Percentiles rank a stretch among this genome's conserved stretches.
Evolutionary conservation across 2,797 vertebrate species (phyloP).

Genomic region (Oreochromis grahami): DNA sequence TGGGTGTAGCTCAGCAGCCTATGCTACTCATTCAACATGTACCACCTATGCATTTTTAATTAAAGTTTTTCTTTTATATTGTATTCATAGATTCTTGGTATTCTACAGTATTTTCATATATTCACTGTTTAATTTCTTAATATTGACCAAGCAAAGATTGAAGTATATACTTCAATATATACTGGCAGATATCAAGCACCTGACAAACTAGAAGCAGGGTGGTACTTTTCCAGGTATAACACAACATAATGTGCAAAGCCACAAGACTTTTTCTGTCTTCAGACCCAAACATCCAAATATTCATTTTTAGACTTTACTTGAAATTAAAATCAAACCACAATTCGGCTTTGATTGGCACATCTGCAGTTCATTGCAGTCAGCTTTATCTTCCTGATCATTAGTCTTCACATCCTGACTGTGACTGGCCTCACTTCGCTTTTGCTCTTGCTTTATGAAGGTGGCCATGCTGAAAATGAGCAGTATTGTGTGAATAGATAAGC

Average conservation of each 20-base stretch:
- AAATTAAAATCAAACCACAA: background rate
- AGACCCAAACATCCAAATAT: background rate
- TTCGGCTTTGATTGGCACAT: background rate
- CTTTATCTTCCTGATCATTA: background rate
- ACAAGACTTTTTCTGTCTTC: background rate
- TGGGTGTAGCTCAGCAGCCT: background rate
- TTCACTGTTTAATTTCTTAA: background rate
- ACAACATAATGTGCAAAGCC: background rate
- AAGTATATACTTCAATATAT: background rate
- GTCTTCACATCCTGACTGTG: background rate
- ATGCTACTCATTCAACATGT: background rate
- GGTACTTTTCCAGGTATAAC: background rate
- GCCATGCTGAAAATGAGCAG: background rate
- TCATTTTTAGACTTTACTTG: background rate
- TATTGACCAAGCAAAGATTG: background rate
- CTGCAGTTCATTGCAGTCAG: background rate
- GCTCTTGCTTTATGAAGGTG: background rate
- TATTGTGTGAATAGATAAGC: slow-evolving; percentile 3
- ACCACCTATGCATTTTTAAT: background rate
- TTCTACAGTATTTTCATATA: background rate
- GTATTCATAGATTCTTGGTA: background rate
- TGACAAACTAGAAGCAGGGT: background rate
- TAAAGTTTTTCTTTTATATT: background rate
- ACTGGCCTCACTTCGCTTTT: background rate
- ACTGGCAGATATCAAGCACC: background rate